Percentiles rank a stretch among this genome's conserved stretches.
Conservation (phyloP, 2,797 vertebrate species). For the Sternarchorhynchus goeldii region DNA sequence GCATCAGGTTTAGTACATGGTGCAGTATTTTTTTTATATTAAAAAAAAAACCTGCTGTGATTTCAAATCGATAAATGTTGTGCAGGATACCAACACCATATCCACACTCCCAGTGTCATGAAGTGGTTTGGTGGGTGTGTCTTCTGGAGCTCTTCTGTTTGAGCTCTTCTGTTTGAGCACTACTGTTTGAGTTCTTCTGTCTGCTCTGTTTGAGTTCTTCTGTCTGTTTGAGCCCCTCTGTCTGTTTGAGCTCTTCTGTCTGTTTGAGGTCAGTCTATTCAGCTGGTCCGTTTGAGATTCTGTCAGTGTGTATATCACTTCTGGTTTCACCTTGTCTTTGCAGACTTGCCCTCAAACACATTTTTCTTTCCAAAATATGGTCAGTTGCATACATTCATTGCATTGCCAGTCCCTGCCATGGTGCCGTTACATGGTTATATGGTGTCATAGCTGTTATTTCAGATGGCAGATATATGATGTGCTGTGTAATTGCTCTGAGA, state of each 20-base stretch:
- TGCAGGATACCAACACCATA: slow-evolving; percentile 22
- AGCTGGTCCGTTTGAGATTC: neutral
- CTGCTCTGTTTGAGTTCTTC: neutral
- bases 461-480: slow-evolving; percentile 35
- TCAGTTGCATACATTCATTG: slow-evolving; percentile 5
- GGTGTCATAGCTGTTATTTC: slow-evolving; percentile 29
- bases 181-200: slow-evolving; percentile 3
- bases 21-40: slow-evolving; percentile 5
- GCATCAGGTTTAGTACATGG: slow-evolving; percentile 1
- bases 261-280: neutral
- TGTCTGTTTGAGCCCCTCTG: neutral
- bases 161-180: slow-evolving; percentile 20
- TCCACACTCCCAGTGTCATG: slow-evolving; percentile 25
- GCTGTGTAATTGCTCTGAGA: slow-evolving; percentile 3
- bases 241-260: slow-evolving; percentile 3
- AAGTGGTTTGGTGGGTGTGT: slow-evolving; percentile 48
- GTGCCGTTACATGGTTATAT: slow-evolving; percentile 17
- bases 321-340: neutral
- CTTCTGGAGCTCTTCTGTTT: slow-evolving; percentile 25
- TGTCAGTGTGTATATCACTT: neutral
- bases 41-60: slow-evolving; percentile 11
- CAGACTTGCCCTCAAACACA: neutral
- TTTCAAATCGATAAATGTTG: slow-evolving; percentile 25
- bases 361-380: slow-evolving; percentile 7
- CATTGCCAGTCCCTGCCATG: neutral